Conservation (phyloP, 2,113 vertebrate genomes). For the Albula goreensis region DNA sequence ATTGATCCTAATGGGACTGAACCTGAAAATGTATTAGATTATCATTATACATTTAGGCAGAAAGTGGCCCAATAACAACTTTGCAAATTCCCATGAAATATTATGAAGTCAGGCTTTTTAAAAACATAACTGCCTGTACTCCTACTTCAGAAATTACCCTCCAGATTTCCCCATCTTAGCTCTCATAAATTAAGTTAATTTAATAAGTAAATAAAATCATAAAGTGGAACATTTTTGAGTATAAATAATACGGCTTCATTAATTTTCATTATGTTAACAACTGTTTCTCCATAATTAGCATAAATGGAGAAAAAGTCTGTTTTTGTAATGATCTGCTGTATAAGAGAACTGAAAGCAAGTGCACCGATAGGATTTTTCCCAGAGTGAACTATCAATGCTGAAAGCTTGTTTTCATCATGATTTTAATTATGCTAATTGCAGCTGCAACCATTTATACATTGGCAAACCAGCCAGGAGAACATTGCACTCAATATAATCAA, state of each 20-base stretch:
- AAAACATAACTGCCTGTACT: not conserved
- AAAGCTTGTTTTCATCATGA: slow-evolving; percentile 70
- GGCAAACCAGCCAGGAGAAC: slow-evolving; percentile 54
- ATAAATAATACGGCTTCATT: not conserved
- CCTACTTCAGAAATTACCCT: not conserved
- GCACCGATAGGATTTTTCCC: slow-evolving; percentile 25
- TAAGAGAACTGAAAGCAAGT: slow-evolving; percentile 3
- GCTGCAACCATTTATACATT: slow-evolving; percentile 57
- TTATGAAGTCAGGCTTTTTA: not conserved
- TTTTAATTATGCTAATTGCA: slow-evolving; percentile 73
- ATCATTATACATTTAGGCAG: not conserved
- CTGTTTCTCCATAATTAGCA: slow-evolving; percentile 18
- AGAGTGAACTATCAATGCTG: slow-evolving; percentile 46
- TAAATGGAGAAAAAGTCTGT: slow-evolving; percentile 2
- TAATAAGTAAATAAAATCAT: not conserved
- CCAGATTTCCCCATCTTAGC: not conserved
- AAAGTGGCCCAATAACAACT: not conserved
- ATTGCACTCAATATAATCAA: slow-evolving; percentile 60
- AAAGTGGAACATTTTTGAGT: not conserved
- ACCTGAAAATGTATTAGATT: not conserved
- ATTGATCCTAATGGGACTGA: too few species aligned
- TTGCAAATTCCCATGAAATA: not conserved
- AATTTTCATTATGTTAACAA: not conserved
- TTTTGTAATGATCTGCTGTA: not conserved
- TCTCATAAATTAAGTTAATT: not conserved